These are phyloP conservation scores for Graphium colonna DNA, from an alignment of 2,888 invertebrate species.

Conservation along the genomic window DNA sequence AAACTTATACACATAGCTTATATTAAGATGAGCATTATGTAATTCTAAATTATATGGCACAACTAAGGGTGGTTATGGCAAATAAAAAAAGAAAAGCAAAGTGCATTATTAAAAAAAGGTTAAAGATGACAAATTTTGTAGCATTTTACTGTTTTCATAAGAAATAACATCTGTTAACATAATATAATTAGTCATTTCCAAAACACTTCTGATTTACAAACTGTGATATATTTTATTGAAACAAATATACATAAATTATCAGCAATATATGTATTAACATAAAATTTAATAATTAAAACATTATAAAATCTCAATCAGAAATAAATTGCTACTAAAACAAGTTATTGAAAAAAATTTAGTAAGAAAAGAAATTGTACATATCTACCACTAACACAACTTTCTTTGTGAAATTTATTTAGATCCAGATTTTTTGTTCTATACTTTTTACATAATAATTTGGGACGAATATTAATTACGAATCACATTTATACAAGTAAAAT, in stretches of 20 bases:
- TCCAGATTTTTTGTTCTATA: not conserved
- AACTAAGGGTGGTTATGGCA: constrained; percentile 28
- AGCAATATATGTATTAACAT: not conserved
- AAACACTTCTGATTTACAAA: not conserved
- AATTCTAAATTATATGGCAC: not conserved
- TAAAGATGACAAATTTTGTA: constrained; percentile 15
- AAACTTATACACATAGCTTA: not conserved
- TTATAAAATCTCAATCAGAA: not conserved
- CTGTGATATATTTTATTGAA: not conserved
- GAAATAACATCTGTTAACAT: not conserved
- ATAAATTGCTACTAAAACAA: not conserved
- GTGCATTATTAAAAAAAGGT: constrained; percentile 28
- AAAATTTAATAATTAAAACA: not conserved
- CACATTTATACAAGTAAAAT: not conserved
- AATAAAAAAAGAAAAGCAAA: constrained; percentile 42
- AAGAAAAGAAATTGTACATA: not conserved
- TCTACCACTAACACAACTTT: not conserved
- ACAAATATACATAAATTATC: not conserved
- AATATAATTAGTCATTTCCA: not conserved
- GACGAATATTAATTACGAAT: not conserved
- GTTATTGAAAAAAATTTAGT: not conserved
- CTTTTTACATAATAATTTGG: too few relatives aligned
- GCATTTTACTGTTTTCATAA: too few relatives aligned
- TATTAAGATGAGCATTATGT: not conserved
- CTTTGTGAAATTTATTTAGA: not conserved